A percentile compares a stretch with the other conserved stretches of the same genome.
These are phyloP conservation scores for Meriones unguiculatus DNA, from an alignment of 2,113 vertebrate genomes.

Conservation along the genomic window DNA sequence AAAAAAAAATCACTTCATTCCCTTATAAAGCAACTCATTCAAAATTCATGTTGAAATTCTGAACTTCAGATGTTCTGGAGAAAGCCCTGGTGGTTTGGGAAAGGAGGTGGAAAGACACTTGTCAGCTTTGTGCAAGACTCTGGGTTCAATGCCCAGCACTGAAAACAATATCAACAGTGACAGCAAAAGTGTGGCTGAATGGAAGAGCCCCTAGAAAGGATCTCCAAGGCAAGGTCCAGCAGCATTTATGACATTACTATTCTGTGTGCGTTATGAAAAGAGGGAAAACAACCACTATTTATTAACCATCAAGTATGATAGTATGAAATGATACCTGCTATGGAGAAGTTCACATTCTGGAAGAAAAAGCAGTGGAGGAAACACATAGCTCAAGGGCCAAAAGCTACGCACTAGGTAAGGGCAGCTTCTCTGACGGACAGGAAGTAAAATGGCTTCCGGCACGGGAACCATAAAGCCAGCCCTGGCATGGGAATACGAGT, in stretches of 20 bases:
- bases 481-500: not conserved
- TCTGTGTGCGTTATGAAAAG: not conserved
- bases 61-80: not conserved
- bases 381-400: not conserved
- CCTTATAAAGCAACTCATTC: constrained; percentile 45
- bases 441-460: not conserved
- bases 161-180: not conserved
- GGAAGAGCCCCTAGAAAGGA: not conserved
- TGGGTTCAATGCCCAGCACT: not conserved
- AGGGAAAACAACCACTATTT: not conserved
- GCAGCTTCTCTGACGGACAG: not conserved
- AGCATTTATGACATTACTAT: not conserved
- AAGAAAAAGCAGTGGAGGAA: not conserved
- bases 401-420: not conserved
- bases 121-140: not conserved
- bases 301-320: not conserved
- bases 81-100: not conserved
- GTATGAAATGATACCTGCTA: not conserved
- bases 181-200: not conserved
- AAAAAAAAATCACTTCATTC: not conserved
- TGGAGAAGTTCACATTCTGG: not conserved
- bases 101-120: not conserved
- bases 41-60: constrained; percentile 19
- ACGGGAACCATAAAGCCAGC: not conserved
- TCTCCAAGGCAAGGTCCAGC: not conserved